Conservation (phyloP, 2,888 invertebrate genomes). For the Agrilus mali region DNA sequence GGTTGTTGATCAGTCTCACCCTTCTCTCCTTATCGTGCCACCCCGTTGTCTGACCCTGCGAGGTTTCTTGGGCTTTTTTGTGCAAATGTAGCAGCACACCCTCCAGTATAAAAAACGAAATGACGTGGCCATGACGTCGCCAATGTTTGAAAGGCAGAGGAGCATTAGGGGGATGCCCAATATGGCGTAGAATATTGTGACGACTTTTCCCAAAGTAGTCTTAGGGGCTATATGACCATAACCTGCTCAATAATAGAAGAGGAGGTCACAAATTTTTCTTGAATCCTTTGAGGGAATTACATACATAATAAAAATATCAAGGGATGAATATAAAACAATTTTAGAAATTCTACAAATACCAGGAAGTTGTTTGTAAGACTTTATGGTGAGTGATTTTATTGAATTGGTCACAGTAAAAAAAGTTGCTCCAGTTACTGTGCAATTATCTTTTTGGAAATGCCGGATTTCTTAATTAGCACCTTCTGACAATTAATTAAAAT, state of each 20-base stretch:
- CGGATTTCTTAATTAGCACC: too few species aligned
- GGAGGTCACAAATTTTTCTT: too few species aligned
- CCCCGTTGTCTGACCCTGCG: constrained; percentile 26
- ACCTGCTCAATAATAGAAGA: constrained; percentile 42
- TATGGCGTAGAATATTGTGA: constrained; percentile 92
- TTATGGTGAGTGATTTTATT: too few species aligned
- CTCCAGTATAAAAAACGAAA: constrained; percentile 91
- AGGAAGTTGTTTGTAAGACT: too few species aligned
- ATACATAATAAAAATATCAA: too few species aligned
- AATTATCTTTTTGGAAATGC: too few species aligned
- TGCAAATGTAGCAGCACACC: constrained; percentile 82
- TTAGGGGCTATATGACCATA: constrained; percentile 93
- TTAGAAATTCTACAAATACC: too few species aligned
- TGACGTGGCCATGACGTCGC: constrained; percentile 87
- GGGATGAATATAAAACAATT: too few species aligned
- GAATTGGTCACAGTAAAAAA: too few species aligned
- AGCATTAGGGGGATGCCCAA: constrained; percentile 92
- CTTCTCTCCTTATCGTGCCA: constrained; percentile 7
- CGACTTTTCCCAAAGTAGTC: constrained; percentile 85
- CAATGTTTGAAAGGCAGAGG: constrained; percentile 85
- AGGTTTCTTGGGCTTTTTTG: constrained; percentile 56
- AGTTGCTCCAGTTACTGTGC: too few species aligned
- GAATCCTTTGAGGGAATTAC: too few species aligned
- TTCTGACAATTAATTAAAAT: too few species aligned
- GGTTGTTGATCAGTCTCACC: constrained; percentile 7